Conservation (phyloP, 2,113 vertebrate genomes). For the Phocoena sinus region DNA sequence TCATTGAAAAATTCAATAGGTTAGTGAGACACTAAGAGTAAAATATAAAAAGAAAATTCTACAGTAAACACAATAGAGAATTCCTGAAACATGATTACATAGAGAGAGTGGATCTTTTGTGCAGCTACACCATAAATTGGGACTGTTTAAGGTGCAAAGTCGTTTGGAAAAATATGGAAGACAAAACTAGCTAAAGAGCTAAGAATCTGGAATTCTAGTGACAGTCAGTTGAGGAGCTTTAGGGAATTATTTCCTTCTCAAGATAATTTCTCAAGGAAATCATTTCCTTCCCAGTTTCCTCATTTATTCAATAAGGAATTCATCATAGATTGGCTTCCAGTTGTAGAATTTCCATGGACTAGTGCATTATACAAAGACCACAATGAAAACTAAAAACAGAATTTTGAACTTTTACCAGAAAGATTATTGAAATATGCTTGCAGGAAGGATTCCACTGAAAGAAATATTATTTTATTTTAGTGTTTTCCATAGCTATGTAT, state of each 20-base stretch:
- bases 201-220: background rate
- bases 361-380: background rate
- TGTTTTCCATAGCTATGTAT: background rate
- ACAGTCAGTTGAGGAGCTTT: background rate
- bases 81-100: background rate
- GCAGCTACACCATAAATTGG: background rate
- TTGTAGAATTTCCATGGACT: background rate
- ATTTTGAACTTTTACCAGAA: constrained; percentile 22
- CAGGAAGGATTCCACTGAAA: background rate
- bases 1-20: background rate
- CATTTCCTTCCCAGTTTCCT: constrained; percentile 24
- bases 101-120: background rate
- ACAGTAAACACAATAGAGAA: background rate
- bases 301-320: background rate
- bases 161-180: background rate
- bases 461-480: background rate
- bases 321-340: constrained; percentile 1
- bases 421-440: constrained; percentile 19
- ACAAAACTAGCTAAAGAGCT: background rate
- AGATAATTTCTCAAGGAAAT: constrained; percentile 29
- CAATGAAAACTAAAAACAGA: background rate
- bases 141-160: background rate
- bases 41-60: background rate
- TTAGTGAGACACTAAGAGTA: background rate
- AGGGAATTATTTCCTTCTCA: background rate